phyloP scores from a whole-genome alignment of 2,797 vertebrate genomes.

The Tauraco hartlaubi region DNA sequence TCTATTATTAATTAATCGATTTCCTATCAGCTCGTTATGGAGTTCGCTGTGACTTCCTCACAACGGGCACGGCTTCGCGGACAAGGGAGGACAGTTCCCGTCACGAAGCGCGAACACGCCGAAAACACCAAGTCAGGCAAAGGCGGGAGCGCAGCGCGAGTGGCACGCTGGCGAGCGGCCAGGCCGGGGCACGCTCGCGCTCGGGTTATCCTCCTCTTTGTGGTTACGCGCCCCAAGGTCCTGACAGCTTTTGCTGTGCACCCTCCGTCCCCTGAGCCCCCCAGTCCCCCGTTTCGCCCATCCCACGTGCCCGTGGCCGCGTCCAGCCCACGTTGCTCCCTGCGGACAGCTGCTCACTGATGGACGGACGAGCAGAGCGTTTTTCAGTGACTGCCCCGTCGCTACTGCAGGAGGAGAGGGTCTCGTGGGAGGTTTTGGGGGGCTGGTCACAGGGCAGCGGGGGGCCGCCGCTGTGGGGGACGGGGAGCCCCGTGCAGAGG shows the following conservation, averaged over 20 bases:
- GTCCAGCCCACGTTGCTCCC: too few species aligned
- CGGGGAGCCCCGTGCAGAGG: fast-evolving
- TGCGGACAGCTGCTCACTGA: too few species aligned
- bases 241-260: background rate
- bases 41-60: background rate
- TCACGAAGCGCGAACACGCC: fast-evolving
- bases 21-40: conserved; percentile 8
- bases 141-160: background rate
- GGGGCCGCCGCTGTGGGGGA: fast-evolving
- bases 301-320: too few species aligned
- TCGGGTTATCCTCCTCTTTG: background rate
- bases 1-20: conserved; percentile 53
- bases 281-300: fast-evolving
- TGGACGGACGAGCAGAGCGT: too few species aligned
- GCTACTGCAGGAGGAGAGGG: background rate
- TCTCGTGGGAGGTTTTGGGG: fast-evolving
- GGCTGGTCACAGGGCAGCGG: background rate
- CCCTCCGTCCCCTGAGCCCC: too few species aligned
- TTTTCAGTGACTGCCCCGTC: background rate
- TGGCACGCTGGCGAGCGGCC: fast-evolving
- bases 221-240: too few species aligned
- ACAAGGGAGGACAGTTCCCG: background rate
- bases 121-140: background rate
- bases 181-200: fast-evolving
- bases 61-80: background rate